Evolutionary conservation across 1,140 invertebrate species (phyloP).

Genomic region (Bombus superbus): DNA sequence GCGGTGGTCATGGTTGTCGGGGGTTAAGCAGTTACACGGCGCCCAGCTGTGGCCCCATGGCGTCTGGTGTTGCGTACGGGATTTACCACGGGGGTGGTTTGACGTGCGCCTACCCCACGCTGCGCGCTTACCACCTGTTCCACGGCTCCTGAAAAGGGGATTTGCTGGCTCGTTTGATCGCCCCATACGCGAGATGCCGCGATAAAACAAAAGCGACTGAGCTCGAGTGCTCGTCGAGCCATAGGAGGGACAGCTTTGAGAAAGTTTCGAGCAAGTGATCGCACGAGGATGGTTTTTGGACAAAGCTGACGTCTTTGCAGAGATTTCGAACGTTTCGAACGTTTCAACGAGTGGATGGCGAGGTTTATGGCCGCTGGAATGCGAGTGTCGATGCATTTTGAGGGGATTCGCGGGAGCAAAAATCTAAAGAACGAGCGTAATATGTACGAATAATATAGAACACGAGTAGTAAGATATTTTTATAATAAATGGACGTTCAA

Average conservation of each 20-base stretch:
- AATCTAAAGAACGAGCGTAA: not conserved
- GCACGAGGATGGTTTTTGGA: not conserved
- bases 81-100: conserved; percentile 71
- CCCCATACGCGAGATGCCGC: conserved; percentile 18
- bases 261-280: not conserved
- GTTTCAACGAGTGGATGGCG: not conserved
- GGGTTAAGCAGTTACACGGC: conserved; percentile 57
- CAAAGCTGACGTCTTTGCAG: not conserved
- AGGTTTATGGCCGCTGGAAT: not conserved
- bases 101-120: conserved; percentile 75
- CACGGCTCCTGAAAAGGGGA: conserved; percentile 41
- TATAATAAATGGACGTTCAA: not conserved
- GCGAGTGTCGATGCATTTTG: not conserved
- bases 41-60: conserved; percentile 75
- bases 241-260: not conserved
- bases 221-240: not conserved
- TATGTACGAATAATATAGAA: not conserved
- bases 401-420: not conserved
- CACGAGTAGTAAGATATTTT: not conserved
- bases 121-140: conserved; percentile 77
- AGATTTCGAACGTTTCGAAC: not conserved
- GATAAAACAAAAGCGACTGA: conserved; percentile 12
- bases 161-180: conserved; percentile 46
- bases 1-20: conserved; percentile 44
- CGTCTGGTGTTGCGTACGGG: conserved; percentile 57